These are phyloP conservation scores for Cosmorhoe ocellata DNA, from an alignment of 2,888 invertebrate species.

Conservation along the genomic window DNA sequence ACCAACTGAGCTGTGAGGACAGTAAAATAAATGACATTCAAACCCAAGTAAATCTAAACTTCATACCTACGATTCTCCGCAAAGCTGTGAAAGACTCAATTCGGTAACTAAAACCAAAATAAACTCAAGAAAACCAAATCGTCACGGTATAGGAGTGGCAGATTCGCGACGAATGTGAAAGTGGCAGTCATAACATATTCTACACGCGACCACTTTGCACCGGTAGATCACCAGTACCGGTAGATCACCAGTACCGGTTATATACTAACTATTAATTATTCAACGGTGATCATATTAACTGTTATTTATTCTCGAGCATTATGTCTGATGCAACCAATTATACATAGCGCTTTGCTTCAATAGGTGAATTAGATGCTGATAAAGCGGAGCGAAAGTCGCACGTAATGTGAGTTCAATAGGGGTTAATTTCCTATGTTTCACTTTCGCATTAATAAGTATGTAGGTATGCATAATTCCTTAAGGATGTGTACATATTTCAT, in stretches of 20 bases:
- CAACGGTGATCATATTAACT: slow-evolving; percentile 3
- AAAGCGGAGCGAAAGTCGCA: slow-evolving; percentile 62
- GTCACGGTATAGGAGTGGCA: slow-evolving; percentile 41
- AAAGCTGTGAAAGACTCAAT: no score
- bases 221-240: slow-evolving; percentile 63
- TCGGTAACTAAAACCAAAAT: slow-evolving; percentile 11
- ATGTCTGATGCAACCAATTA: slow-evolving; percentile 75
- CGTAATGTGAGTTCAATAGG: slow-evolving; percentile 43
- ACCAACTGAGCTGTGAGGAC: no score
- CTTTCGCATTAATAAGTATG: not conserved
- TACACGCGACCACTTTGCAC: slow-evolving; percentile 44
- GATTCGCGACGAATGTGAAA: slow-evolving; percentile 70
- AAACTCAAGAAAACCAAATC: slow-evolving; percentile 26
- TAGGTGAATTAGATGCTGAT: slow-evolving; percentile 49
- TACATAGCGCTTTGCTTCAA: slow-evolving; percentile 62
- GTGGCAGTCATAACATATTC: slow-evolving; percentile 69
- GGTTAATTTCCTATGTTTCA: slow-evolving; percentile 18
- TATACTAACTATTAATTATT: slow-evolving; percentile 5
- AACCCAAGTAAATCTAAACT: no score
- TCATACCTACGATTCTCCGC: no score
- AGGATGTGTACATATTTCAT: slow-evolving; percentile 2
- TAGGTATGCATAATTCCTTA: not conserved
- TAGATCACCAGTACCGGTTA: slow-evolving; percentile 57
- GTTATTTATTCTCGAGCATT: not conserved
- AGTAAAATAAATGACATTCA: no score